Percentiles rank a stretch among this genome's conserved stretches.
These are phyloP conservation scores for Corella eumyota DNA, from an alignment of 23 tunicate genomes.

Conservation along the genomic window DNA sequence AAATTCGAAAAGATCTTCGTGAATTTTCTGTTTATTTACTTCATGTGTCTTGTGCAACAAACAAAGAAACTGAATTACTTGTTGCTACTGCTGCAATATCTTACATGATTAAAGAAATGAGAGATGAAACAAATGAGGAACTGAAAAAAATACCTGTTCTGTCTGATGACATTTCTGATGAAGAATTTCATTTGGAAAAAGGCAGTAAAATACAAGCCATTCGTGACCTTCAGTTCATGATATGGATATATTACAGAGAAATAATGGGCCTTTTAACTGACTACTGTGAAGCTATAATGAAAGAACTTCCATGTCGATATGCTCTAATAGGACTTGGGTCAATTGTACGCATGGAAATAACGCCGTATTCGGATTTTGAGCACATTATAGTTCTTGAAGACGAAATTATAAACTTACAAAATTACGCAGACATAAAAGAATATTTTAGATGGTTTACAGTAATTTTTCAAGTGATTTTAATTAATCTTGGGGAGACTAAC, in stretches of 20 bases:
- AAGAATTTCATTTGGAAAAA: too few species aligned
- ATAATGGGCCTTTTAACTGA: conserved; percentile 8
- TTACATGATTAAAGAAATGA: neutral
- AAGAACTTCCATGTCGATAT: conserved; percentile 20
- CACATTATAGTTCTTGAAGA: conserved; percentile 28
- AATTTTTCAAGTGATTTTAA: conserved; percentile 18
- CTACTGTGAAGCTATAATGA: conserved; percentile 4
- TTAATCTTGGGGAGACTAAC: conserved; percentile 36
- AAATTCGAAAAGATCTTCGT: conserved; percentile 15
- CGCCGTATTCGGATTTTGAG: conserved; percentile 50
- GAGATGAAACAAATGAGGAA: neutral
- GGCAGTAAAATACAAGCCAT: too few species aligned
- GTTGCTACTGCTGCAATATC: neutral
- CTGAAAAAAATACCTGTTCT: neutral
- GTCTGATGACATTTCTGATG: too few species aligned
- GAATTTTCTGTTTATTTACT: conserved; percentile 7
- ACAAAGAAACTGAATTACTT: neutral
- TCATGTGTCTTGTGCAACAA: conserved; percentile 11
- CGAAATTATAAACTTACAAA: conserved; percentile 15
- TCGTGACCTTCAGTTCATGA: too few species aligned
- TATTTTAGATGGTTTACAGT: conserved; percentile 41
- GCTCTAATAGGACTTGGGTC: conserved; percentile 39
- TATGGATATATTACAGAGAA: neutral
- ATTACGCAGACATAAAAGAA: conserved; percentile 21
- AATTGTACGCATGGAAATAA: conserved; percentile 15